Evolutionary conservation across 2,113 vertebrate genomes (phyloP), one percentile per base, ranked within the genome.

Genomic region (Pygoscelis antarcticus): DNA sequence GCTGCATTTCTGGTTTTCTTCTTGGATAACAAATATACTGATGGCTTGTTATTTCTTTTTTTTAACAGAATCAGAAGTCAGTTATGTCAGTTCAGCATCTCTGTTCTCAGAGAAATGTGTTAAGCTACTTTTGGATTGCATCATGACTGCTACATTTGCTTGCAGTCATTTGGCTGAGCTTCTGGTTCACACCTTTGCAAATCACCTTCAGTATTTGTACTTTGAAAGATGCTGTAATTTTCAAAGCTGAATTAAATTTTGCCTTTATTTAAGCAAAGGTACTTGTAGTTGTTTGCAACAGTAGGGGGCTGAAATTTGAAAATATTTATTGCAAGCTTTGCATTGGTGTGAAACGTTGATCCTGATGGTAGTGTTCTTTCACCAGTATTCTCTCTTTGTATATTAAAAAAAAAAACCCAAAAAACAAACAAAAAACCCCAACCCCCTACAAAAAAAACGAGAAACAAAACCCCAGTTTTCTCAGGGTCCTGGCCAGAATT

Each of bases 121-220:
- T 72, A 29, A 87, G 87, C 70, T 79, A 14, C 69, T 87, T 91
- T 58, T 82, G 91, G 72, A 36, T 76, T 26, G 7, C 52, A 32
- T 64, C 66, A 38, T 16, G 16, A 18, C 76, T 42, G 52, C 49
- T 74, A 9, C 55, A 5, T 80, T 89, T 83, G 55, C 57, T 87
- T 71, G 32, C 64, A 87, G 91, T 91, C 40, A 3, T 64, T 89
- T 79, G 65, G 49, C 89, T 84, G 72, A 95, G 86, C 69, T 89
- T 68, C 78, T 83, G 78, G n/a, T 85, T 95, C 78, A 58, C 85
- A 95, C 78, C 82, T 95, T 85, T 80, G 38, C 74, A 83, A 15
- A 68, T 71, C 78, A 80, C 74, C 82, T 82, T 74, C 58, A 18
- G 49, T 30, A 36, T 93, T 30, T 82, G 69, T 44, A 26, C 55